Evolutionary conservation across 1,140 invertebrate genomes (phyloP).

Genomic region (Drosophila leontia): DNA sequence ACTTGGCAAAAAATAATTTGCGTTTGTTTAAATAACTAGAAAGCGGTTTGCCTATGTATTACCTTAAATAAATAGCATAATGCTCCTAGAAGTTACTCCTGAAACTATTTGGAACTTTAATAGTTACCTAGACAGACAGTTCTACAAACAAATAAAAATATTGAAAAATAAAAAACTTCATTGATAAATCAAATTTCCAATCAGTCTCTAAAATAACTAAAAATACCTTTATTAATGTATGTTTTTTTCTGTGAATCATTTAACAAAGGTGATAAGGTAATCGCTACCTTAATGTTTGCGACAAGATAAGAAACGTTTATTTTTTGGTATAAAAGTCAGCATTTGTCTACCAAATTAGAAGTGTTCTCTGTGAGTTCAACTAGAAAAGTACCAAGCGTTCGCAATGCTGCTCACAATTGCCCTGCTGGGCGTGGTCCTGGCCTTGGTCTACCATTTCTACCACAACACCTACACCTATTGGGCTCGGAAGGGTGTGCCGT

Average conservation of each 20-base stretch:
- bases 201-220: background rate
- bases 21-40: background rate
- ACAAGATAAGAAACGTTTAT: background rate
- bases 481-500: constrained; percentile 79
- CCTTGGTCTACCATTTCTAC: constrained; percentile 37
- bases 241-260: background rate
- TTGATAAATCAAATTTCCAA: background rate
- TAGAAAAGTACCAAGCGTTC: background rate
- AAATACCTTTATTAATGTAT: background rate
- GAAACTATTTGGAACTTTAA: background rate
- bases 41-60: background rate
- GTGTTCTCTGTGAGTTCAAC: constrained; percentile 4
- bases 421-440: constrained; percentile 38
- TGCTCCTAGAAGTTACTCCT: background rate
- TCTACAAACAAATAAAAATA: background rate
- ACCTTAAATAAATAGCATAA: background rate
- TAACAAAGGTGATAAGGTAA: background rate
- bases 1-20: no score
- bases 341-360: background rate
- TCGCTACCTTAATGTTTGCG: background rate
- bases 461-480: constrained; percentile 77
- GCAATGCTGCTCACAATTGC: constrained; percentile 39
- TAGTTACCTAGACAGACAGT: background rate
- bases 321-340: constrained; percentile 9
- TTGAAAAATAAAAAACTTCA: background rate